A percentile compares a stretch with the other conserved stretches of the same genome.
Evolutionary conservation across 2,113 vertebrate species (phyloP).

Genomic region (Strix aluco): DNA sequence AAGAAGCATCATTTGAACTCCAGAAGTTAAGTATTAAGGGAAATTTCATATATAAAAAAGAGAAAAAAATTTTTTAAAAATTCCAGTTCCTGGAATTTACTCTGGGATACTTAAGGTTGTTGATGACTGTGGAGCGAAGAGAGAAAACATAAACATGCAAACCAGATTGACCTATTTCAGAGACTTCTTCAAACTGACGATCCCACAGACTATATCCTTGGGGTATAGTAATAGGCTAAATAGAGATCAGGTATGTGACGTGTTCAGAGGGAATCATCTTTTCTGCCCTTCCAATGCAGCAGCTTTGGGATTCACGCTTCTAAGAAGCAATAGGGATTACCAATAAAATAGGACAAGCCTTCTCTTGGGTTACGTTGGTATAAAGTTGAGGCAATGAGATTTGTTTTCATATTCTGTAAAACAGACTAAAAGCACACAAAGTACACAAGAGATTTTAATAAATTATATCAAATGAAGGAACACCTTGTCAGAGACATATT

Average conservation of each 20-base stretch:
- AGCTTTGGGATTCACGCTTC: neutral
- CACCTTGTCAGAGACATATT: neutral
- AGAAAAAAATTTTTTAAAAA: neutral
- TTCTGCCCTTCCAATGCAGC: neutral
- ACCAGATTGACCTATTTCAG: neutral
- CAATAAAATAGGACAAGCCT: neutral
- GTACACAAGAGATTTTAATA: neutral
- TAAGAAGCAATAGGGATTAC: neutral
- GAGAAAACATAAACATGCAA: neutral
- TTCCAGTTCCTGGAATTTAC: neutral
- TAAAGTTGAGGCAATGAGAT: neutral
- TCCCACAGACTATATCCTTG: neutral
- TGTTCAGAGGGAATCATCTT: neutral
- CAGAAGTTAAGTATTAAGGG: neutral
- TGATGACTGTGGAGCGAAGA: neutral
- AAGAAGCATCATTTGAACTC: neutral
- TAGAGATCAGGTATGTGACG: neutral
- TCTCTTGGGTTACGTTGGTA: neutral
- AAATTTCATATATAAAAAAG: neutral
- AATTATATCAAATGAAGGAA: neutral
- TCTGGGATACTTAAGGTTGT: neutral
- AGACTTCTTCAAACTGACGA: neutral
- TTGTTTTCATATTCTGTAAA: neutral
- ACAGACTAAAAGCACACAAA: neutral
- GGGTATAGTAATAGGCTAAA: neutral